phyloP scores from a whole-genome alignment of 2,113 vertebrate species.

The Hippopotamus amphibius region DNA sequence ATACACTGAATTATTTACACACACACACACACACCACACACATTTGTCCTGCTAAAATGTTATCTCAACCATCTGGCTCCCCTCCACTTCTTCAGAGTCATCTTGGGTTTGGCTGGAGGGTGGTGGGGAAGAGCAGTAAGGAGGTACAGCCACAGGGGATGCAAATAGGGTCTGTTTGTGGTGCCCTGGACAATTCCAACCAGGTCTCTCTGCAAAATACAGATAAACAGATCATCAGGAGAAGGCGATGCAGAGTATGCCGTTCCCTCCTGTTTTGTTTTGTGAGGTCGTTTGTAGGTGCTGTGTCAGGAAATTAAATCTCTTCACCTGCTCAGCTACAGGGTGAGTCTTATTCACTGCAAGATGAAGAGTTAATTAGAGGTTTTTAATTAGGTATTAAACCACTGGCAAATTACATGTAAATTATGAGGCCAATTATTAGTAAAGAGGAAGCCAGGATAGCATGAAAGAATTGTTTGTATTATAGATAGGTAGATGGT shows the following conservation, averaged over 20 bases:
- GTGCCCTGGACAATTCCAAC: fast-evolving
- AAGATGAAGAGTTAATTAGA: background rate
- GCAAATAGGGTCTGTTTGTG: fast-evolving
- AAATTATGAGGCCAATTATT: background rate
- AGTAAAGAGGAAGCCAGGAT: background rate
- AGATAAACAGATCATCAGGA: fast-evolving
- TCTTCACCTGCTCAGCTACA: background rate
- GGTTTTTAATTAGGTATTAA: background rate
- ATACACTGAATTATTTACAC: background rate
- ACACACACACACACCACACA: no score
- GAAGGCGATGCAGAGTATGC: fast-evolving
- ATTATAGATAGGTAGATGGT: background rate
- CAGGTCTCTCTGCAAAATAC: background rate
- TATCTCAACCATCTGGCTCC: background rate
- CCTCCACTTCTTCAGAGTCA: fast-evolving
- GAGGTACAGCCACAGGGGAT: background rate
- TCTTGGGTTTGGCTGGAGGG: background rate
- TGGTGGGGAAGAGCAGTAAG: background rate
- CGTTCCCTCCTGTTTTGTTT: background rate
- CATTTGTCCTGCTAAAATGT: background rate
- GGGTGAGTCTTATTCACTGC: background rate
- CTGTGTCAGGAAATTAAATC: fast-evolving
- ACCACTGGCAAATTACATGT: background rate
- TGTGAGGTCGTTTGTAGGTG: fast-evolving
- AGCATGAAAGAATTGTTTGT: background rate